phyloP scores from a whole-genome alignment of 2,113 vertebrate genomes.

The Misgurnus anguillicaudatus region DNA sequence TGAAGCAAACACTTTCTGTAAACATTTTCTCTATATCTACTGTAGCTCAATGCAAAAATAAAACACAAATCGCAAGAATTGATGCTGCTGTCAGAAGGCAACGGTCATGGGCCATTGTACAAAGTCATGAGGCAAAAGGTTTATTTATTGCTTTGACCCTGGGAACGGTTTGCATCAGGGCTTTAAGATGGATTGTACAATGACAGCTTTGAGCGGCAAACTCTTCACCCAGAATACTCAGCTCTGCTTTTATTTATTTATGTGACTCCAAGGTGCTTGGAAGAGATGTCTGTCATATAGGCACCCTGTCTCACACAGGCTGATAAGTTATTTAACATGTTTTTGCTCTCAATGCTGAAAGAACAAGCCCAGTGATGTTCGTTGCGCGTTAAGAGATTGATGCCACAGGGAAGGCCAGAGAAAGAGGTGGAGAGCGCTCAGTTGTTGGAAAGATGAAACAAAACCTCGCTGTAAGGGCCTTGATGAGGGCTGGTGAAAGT shows the following conservation, averaged over 20 bases:
- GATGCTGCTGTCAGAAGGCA: background rate
- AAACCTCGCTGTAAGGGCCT: slow-evolving; percentile 4
- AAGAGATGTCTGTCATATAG: slow-evolving; percentile 16
- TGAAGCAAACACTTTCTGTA: background rate
- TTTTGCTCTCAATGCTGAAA: background rate
- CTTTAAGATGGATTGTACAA: slow-evolving; percentile 16
- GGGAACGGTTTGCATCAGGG: slow-evolving; percentile 2
- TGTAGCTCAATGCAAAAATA: background rate
- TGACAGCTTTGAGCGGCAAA: slow-evolving; percentile 7
- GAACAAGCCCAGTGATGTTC: background rate
- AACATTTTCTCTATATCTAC: background rate
- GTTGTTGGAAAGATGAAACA: slow-evolving; percentile 14
- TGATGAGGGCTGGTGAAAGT: background rate
- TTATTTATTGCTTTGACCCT: slow-evolving; percentile 3
- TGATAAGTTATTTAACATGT: slow-evolving; percentile 34
- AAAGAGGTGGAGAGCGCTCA: background rate
- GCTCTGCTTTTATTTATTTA: slow-evolving; percentile 29
- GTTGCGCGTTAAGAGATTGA: background rate
- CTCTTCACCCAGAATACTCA: background rate
- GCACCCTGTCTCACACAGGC: background rate
- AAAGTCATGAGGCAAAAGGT: background rate
- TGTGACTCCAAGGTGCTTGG: background rate
- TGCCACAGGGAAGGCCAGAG: slow-evolving; percentile 20
- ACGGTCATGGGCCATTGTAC: background rate
- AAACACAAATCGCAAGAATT: background rate